A percentile compares a stretch with the other conserved stretches of the same genome.
phyloP scores from a whole-genome alignment of 2,888 invertebrate genomes.

The Mesoligia furuncula region DNA sequence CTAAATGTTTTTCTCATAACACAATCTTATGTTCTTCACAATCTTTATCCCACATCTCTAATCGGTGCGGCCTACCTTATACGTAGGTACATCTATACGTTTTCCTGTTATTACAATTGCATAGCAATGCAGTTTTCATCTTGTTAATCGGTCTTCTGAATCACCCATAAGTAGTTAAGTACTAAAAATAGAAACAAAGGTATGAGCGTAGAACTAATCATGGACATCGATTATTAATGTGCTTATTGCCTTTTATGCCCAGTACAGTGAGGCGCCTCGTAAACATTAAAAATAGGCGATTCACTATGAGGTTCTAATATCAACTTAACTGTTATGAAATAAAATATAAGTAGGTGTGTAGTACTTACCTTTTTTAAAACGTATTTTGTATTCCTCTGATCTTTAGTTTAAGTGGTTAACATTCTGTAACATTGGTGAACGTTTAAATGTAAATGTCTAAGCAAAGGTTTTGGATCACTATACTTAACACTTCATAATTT shows the following conservation, averaged over 20 bases:
- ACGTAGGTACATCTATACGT: constrained; percentile 19
- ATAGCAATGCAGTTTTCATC: constrained; percentile 45
- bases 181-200: constrained; percentile 29
- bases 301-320: neutral
- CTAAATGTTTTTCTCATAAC: neutral
- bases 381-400: neutral
- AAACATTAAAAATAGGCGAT: constrained; percentile 24
- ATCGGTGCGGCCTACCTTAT: constrained; percentile 15
- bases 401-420: neutral
- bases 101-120: constrained; percentile 53
- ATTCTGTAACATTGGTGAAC: constrained; percentile 5
- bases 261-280: constrained; percentile 11
- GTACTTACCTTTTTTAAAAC: neutral
- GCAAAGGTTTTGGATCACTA: constrained; percentile 3
- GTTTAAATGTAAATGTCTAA: neutral
- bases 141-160: constrained; percentile 36
- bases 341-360: neutral
- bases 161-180: constrained; percentile 15
- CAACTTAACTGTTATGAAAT: constrained; percentile 16
- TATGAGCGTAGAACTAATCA: constrained; percentile 29
- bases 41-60: constrained; percentile 1
- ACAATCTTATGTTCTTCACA: neutral
- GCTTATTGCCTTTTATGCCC: constrained; percentile 17
- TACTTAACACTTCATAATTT: constrained; percentile 32
- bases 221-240: constrained; percentile 22